Conservation (phyloP, 1,140 invertebrate species). For the Hylaeus anthracinus region DNA sequence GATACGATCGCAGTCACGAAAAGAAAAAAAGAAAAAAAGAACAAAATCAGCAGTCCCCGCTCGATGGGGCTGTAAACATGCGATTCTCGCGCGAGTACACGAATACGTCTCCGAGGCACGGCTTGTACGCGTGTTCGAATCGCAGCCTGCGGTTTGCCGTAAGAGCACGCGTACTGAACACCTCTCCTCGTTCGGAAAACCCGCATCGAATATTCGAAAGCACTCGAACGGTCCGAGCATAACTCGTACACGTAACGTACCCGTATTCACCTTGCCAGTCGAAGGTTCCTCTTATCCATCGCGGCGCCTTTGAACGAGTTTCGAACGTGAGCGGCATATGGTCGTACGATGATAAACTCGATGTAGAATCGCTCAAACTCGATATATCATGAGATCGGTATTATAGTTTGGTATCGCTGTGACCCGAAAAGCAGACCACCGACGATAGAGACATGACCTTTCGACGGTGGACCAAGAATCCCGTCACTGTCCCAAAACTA, state of each 20-base stretch:
- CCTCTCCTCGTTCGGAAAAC: neutral
- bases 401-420: neutral
- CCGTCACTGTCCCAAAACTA: slow-evolving; percentile 8
- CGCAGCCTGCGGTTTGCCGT: no score
- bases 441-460: neutral
- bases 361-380: neutral
- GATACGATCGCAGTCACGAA: slow-evolving; percentile 28
- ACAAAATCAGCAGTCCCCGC: slow-evolving; percentile 11
- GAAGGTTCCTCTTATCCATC: neutral
- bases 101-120: neutral
- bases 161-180: slow-evolving; percentile 17
- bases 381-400: neutral
- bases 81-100: slow-evolving; percentile 31
- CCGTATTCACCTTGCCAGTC: neutral
- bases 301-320: neutral
- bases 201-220: neutral
- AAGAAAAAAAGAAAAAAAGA: neutral
- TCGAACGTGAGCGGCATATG: neutral
- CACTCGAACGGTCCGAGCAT: neutral
- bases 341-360: neutral
- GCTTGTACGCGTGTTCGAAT: neutral
- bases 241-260: neutral
- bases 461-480: neutral
- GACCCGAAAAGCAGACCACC: neutral
- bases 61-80: slow-evolving; percentile 44